Evolutionary conservation across 2,113 vertebrate genomes (phyloP).

Genomic region (Capra hircus): DNA sequence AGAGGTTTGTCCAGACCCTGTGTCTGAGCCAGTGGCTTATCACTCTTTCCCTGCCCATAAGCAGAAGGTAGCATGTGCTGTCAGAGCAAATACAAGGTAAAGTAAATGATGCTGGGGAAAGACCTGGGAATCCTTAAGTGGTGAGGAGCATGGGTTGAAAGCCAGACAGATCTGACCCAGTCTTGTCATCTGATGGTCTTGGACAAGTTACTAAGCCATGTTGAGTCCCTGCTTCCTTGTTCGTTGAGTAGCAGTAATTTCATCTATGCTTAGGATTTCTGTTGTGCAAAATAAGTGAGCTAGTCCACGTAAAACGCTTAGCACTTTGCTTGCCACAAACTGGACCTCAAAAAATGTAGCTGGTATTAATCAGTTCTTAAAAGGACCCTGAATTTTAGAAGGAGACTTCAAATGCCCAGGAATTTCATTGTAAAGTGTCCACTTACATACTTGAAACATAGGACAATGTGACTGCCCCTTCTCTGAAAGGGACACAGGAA

Average conservation of each 20-base stretch:
- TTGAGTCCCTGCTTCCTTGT: neutral
- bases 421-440: neutral
- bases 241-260: neutral
- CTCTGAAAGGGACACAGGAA: neutral
- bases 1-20: neutral
- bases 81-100: neutral
- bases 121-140: neutral
- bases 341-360: neutral
- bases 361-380: neutral
- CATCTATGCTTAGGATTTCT: neutral
- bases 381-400: neutral
- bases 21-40: neutral
- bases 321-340: neutral
- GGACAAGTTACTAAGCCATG: neutral
- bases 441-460: neutral
- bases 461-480: neutral
- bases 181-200: neutral
- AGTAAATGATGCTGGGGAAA: neutral
- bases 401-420: neutral
- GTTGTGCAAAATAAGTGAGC: neutral
- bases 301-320: neutral
- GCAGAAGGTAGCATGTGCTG: neutral
- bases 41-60: neutral
- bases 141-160: neutral
- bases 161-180: neutral